Evolutionary conservation across 1,140 invertebrate genomes (phyloP).

Genomic region (Battus philenor): DNA sequence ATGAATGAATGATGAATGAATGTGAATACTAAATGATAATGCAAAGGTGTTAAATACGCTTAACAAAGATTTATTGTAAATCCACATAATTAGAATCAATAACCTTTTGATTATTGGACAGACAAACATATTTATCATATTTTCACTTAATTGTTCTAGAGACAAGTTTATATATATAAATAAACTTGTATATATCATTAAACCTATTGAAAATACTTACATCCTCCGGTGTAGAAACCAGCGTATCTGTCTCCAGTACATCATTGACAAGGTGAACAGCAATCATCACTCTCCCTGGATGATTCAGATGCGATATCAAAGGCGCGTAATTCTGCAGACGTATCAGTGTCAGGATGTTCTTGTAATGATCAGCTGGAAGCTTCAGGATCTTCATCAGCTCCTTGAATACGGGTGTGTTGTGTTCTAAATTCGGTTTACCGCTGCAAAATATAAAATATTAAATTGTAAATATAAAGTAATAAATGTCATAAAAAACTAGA

Average conservation of each 20-base stretch:
- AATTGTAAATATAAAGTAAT: too few relatives aligned
- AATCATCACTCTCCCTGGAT: constrained; percentile 90
- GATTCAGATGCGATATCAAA: constrained; percentile 93
- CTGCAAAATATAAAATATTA: constrained; percentile 25
- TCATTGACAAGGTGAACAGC: constrained; percentile 92
- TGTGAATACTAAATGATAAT: too few relatives aligned
- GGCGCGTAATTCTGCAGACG: constrained; percentile 90
- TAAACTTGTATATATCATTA: neutral
- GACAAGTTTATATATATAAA: too few relatives aligned
- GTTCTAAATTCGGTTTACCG: constrained; percentile 78
- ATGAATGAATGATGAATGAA: too few relatives aligned
- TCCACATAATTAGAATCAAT: too few relatives aligned
- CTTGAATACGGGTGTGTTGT: constrained; percentile 89
- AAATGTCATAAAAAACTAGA: too few relatives aligned
- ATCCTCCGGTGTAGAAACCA: constrained; percentile 89
- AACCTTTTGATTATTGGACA: too few relatives aligned
- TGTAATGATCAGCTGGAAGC: constrained; percentile 96
- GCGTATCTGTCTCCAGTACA: constrained; percentile 86
- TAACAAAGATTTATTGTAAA: too few relatives aligned
- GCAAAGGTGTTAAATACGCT: too few relatives aligned
- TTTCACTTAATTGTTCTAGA: too few relatives aligned
- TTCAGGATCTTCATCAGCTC: constrained; percentile 95
- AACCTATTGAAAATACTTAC: constrained; percentile 34
- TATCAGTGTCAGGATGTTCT: constrained; percentile 92
- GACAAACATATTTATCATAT: too few relatives aligned